Conservation (phyloP, 2,888 invertebrate species). For the Harmothoe impar region DNA sequence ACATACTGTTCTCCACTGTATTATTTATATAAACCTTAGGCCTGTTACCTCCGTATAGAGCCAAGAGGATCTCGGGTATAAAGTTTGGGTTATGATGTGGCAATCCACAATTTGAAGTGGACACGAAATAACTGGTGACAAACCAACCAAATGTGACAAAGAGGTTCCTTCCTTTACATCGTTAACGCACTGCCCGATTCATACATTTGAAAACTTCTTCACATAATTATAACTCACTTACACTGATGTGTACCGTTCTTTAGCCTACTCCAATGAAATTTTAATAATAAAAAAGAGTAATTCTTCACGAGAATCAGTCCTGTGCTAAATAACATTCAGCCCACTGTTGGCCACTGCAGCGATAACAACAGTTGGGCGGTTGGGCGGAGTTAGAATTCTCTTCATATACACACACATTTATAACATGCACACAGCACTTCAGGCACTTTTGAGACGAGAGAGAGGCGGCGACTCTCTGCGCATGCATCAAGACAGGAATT, state of each 20-base stretch:
- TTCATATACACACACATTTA: neutral
- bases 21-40: neutral
- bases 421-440: neutral
- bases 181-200: no score
- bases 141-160: neutral
- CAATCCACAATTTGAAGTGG: neutral
- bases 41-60: neutral
- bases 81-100: neutral
- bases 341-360: neutral
- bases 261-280: neutral
- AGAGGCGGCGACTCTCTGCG: constrained; percentile 2
- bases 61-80: neutral
- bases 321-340: neutral
- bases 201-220: no score
- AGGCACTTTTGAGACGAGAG: neutral
- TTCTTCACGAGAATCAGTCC: neutral
- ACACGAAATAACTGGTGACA: neutral
- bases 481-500: constrained; percentile 12
- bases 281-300: neutral
- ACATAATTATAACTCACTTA: no score
- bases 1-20: neutral
- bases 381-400: neutral
- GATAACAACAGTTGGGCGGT: neutral
- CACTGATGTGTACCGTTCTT: no score
- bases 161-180: neutral